A percentile compares a stretch with the other conserved stretches of the same genome.
These are phyloP conservation scores for Carcinoscorpius rotundicauda DNA, from an alignment of 1,140 invertebrate genomes.

Conservation along the genomic window DNA sequence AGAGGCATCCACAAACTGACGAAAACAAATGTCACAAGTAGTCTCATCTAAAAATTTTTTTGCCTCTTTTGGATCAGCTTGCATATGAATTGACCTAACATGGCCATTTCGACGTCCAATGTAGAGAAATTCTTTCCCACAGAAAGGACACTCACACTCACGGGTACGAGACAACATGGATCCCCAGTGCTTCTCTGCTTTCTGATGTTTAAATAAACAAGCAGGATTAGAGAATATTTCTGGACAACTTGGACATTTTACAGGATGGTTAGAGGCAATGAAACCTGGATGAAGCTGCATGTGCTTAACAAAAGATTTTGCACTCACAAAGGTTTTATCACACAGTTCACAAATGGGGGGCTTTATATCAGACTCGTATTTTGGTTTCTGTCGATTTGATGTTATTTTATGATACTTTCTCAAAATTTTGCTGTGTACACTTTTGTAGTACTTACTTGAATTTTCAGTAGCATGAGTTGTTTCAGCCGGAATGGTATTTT, in stretches of 20 bases:
- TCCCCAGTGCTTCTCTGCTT: constrained; percentile 14
- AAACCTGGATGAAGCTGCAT: too few species aligned
- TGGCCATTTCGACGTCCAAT: constrained; percentile 13
- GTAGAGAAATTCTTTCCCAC: constrained; percentile 13
- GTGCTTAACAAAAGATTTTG: too few species aligned
- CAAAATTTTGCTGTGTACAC: too few species aligned
- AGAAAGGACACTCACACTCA: constrained; percentile 17
- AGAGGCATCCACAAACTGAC: constrained; percentile 10
- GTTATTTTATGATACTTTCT: too few species aligned
- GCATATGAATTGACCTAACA: constrained; percentile 9
- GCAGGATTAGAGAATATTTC: constrained; percentile 11
- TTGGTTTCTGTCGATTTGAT: too few species aligned
- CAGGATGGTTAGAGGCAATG: background rate
- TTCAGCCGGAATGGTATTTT: too few species aligned
- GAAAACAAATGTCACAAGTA: constrained; percentile 17
- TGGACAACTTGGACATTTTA: constrained; percentile 14
- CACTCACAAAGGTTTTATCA: too few species aligned
- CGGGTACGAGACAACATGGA: constrained; percentile 7
- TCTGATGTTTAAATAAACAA: constrained; percentile 13
- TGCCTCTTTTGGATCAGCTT: constrained; percentile 7
- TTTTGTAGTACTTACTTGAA: too few species aligned
- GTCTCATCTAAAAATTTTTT: constrained; percentile 14
- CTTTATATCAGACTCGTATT: too few species aligned
- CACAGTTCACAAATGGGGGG: too few species aligned
- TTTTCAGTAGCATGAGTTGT: too few species aligned